phyloP scores from a whole-genome alignment of 2,113 vertebrate species.

The Atlantisia rogersi region DNA sequence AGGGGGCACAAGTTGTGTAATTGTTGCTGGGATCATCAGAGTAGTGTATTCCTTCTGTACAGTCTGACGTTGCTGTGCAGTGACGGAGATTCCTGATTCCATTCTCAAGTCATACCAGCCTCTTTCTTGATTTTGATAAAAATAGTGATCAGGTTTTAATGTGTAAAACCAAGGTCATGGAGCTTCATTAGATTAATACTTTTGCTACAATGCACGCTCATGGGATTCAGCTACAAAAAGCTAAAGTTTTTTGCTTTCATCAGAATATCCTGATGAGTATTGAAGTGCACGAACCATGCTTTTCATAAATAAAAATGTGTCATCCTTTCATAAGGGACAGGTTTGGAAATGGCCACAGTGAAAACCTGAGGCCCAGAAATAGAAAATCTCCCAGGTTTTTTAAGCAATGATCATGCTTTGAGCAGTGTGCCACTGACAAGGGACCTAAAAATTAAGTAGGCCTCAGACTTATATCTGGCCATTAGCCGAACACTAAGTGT shows the following conservation, averaged over 20 bases:
- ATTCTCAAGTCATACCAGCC: neutral
- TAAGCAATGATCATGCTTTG: neutral
- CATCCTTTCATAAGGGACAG: neutral
- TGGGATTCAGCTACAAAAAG: neutral
- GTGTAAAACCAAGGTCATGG: neutral
- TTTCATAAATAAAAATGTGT: neutral
- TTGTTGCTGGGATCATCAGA: neutral
- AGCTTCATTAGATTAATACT: neutral
- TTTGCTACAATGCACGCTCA: neutral
- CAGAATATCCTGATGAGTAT: neutral
- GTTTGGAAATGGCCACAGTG: neutral
- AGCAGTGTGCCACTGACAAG: neutral
- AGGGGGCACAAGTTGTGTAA: neutral
- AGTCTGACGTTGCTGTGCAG: neutral
- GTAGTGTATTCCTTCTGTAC: neutral
- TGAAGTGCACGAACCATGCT: neutral
- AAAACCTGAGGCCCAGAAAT: neutral
- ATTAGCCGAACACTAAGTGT: neutral
- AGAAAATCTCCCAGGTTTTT: neutral
- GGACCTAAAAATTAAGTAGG: neutral
- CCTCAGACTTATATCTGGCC: neutral
- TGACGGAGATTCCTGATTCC: neutral
- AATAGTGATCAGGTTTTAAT: neutral
- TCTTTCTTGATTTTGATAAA: neutral
- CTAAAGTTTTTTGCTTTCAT: neutral